phyloP scores from a whole-genome alignment of 1,140 invertebrate species.

The Nasonia longicornis region DNA sequence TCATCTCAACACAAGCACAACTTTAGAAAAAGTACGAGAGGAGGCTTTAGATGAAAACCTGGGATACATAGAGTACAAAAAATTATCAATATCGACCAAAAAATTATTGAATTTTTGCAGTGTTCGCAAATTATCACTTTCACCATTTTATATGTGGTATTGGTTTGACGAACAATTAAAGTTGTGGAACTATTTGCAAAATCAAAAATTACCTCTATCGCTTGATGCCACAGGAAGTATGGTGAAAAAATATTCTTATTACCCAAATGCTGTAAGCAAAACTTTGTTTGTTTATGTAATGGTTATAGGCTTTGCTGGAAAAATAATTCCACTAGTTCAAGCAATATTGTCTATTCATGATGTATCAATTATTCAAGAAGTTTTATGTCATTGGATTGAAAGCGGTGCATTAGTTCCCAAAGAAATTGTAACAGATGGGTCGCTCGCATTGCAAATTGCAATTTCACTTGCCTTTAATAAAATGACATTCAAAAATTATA shows the following conservation, averaged over 20 bases:
- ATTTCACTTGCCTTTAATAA: slow-evolving; percentile 3
- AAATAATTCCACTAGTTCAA: slow-evolving; percentile 4
- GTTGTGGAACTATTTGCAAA: neutral
- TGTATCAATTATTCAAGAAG: slow-evolving; percentile 3
- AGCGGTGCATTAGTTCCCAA: neutral
- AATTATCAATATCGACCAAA: neutral
- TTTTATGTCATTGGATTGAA: neutral
- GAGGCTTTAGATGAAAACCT: neutral
- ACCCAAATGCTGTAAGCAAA: neutral
- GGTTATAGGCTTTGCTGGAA: neutral
- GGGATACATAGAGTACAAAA: neutral
- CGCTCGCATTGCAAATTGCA: neutral
- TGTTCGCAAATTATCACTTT: neutral
- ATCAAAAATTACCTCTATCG: neutral
- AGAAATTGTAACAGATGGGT: neutral
- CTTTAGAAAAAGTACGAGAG: neutral
- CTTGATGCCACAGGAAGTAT: slow-evolving; percentile 9
- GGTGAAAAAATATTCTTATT: neutral
- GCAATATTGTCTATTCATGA: neutral
- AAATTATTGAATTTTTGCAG: neutral
- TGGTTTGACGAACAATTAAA: neutral
- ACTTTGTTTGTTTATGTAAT: neutral
- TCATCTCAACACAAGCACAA: neutral
- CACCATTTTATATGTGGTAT: neutral
- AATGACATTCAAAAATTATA: slow-evolving; percentile 2